Evolutionary conservation across 1,140 invertebrate species (phyloP).

Genomic region (Orussus abietinus): DNA sequence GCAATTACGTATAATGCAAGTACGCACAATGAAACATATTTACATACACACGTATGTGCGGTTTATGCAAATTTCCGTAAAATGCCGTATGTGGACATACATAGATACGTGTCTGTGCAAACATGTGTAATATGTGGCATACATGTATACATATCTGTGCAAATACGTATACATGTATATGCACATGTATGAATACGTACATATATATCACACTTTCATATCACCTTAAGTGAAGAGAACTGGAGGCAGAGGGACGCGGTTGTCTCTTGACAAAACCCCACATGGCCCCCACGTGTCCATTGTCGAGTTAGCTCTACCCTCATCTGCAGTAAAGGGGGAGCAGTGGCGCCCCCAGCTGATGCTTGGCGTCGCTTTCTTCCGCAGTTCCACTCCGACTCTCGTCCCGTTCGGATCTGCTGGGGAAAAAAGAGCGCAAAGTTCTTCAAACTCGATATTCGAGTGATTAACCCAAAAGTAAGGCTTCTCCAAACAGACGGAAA

Average conservation of each 20-base stretch:
- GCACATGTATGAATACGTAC: neutral
- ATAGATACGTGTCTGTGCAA: too few relatives aligned
- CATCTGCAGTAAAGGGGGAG: constrained; percentile 17
- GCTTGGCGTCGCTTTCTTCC: constrained; percentile 25
- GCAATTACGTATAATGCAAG: too few relatives aligned
- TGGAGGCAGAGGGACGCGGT: constrained; percentile 2
- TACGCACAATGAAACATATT: too few relatives aligned
- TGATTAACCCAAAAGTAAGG: constrained; percentile 32
- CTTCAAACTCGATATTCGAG: constrained; percentile 24
- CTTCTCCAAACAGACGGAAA: constrained; percentile 14
- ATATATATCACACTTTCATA: neutral
- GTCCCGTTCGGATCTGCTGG: neutral
- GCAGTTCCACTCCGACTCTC: constrained; percentile 32
- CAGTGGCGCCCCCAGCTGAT: constrained; percentile 28
- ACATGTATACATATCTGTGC: too few relatives aligned
- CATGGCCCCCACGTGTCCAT: constrained; percentile 42
- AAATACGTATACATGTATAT: too few relatives aligned
- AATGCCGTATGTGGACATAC: too few relatives aligned
- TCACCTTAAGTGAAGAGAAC: neutral
- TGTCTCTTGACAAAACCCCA: constrained; percentile 11
- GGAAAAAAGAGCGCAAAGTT: neutral
- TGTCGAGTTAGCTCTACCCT: constrained; percentile 22
- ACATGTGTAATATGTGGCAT: too few relatives aligned
- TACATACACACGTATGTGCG: too few relatives aligned
- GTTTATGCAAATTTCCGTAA: too few relatives aligned